phyloP scores from a whole-genome alignment of 1,140 invertebrate species.

The Macrocentrus cingulum region DNA sequence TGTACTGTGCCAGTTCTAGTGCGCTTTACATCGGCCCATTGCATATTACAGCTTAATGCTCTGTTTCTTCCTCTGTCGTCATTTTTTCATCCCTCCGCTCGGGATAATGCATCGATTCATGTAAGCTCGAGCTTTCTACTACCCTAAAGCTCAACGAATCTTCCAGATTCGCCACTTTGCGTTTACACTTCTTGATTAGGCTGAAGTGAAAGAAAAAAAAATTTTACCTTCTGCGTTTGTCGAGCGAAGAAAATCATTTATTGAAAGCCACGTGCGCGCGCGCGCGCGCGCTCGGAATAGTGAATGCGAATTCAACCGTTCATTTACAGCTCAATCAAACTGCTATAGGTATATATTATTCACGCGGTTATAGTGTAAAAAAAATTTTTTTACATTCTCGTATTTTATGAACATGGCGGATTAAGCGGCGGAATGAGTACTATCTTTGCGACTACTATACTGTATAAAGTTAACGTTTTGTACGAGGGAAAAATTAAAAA shows the following conservation, averaged over 20 bases:
- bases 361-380: too few relatives aligned
- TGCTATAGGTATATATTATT: too few relatives aligned
- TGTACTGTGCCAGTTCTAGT: slow-evolving; percentile 28
- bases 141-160: slow-evolving; percentile 28
- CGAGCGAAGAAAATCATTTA: background rate
- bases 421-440: too few relatives aligned
- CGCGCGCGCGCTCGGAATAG: background rate
- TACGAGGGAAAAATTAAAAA: too few relatives aligned
- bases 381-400: too few relatives aligned
- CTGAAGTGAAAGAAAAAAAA: slow-evolving; percentile 31
- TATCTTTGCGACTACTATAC: too few relatives aligned
- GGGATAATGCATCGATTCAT: slow-evolving; percentile 50
- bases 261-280: background rate
- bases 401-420: too few relatives aligned
- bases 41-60: background rate
- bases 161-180: slow-evolving; percentile 43
- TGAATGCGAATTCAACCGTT: background rate
- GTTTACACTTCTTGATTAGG: slow-evolving; percentile 61
- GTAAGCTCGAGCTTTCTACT: slow-evolving; percentile 8
- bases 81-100: slow-evolving; percentile 40
- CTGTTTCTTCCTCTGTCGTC: slow-evolving; percentile 6
- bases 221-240: slow-evolving; percentile 5
- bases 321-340: too few relatives aligned
- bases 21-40: slow-evolving; percentile 26
- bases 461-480: too few relatives aligned